phyloP scores from a whole-genome alignment of 2,888 invertebrate species.

The Metallyticus violacea region DNA sequence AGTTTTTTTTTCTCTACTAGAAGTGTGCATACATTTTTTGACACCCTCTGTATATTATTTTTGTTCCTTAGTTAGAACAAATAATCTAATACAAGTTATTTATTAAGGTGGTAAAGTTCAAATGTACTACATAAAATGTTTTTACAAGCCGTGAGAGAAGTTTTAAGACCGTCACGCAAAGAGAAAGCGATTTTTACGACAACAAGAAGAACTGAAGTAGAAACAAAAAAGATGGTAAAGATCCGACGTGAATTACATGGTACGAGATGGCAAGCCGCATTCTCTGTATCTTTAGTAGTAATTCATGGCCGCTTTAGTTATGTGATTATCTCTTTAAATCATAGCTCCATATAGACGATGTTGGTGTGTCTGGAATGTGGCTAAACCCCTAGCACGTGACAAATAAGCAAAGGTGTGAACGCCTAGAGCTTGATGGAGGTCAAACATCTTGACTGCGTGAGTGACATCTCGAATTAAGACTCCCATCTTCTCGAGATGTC shows the following conservation, averaged over 20 bases:
- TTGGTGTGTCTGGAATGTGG: background rate
- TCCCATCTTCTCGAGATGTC: background rate
- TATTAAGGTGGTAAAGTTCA: too few species aligned
- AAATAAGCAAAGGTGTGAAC: background rate
- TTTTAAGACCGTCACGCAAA: background rate
- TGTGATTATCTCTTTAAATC: background rate
- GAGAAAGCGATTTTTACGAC: background rate
- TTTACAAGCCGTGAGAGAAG: too few species aligned
- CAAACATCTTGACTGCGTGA: background rate
- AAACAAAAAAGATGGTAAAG: background rate
- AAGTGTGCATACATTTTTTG: too few species aligned
- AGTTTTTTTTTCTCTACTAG: too few species aligned
- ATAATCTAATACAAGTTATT: too few species aligned
- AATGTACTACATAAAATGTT: too few species aligned
- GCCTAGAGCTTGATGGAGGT: too few species aligned
- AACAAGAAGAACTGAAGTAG: background rate
- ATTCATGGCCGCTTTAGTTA: background rate
- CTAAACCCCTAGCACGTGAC: background rate
- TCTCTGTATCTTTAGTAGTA: background rate
- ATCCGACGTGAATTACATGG: background rate
- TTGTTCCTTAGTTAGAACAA: too few species aligned
- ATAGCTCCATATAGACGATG: background rate
- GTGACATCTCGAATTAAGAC: background rate
- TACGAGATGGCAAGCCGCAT: background rate
- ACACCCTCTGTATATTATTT: too few species aligned